Percentiles rank a stretch among this genome's conserved stretches.
Evolutionary conservation across 2,888 invertebrate genomes (phyloP).

Genomic region (Blera fallax): DNA sequence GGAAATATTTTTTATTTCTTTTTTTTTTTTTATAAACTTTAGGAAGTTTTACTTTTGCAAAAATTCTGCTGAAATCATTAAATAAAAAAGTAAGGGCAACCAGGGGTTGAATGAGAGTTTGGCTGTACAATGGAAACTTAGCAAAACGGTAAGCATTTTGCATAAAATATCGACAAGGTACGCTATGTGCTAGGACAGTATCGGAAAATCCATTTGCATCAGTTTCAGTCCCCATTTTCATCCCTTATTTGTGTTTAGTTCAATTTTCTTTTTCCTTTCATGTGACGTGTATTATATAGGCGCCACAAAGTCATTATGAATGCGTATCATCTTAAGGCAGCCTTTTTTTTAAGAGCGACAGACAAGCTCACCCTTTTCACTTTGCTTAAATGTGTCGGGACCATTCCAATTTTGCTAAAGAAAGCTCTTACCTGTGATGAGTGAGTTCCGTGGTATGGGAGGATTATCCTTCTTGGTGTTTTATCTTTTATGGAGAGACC

Average conservation of each 20-base stretch:
- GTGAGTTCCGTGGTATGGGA: no score
- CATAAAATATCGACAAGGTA: background rate
- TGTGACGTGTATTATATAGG: no score
- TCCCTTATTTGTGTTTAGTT: background rate
- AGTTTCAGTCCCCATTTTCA: background rate
- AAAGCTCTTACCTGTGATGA: background rate
- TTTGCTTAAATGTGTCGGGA: background rate
- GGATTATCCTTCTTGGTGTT: no score
- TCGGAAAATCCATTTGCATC: background rate
- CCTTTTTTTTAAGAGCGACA: background rate
- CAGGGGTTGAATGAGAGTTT: background rate
- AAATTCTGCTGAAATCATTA: background rate
- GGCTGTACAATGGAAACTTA: background rate
- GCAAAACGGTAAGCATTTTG: background rate
- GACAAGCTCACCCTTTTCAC: background rate
- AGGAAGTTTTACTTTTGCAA: background rate
- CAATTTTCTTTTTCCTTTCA: background rate
- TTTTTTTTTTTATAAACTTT: background rate
- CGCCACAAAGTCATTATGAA: background rate
- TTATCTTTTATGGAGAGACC: no score
- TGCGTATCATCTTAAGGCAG: background rate
- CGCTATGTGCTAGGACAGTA: background rate
- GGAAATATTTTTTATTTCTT: background rate
- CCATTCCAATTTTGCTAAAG: background rate
- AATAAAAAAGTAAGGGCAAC: background rate